Percentiles rank a stretch among this genome's conserved stretches.
phyloP scores from a whole-genome alignment of 2,113 vertebrate genomes.

The Hippocampus guttulatus region DNA sequence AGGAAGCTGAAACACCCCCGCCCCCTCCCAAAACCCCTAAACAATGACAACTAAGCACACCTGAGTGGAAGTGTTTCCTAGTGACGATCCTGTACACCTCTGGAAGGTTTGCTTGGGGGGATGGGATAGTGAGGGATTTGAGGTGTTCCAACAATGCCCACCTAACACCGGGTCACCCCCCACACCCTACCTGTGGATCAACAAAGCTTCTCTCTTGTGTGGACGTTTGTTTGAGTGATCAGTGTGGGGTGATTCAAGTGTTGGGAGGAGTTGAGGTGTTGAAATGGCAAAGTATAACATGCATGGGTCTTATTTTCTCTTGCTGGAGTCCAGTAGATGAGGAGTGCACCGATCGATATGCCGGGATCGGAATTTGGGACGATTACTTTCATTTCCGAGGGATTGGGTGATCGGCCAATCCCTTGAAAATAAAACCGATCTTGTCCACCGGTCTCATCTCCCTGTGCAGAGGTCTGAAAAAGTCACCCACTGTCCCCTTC shows the following conservation, averaged over 20 bases:
- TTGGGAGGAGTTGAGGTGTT: constrained; percentile 17
- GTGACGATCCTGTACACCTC: constrained; percentile 1
- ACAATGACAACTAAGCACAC: constrained; percentile 16
- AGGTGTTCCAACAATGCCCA: constrained; percentile 33
- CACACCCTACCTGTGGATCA: constrained; percentile 56
- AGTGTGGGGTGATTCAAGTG: constrained; percentile 33
- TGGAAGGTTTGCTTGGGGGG: constrained; percentile 1
- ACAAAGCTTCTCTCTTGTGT: constrained; percentile 52
- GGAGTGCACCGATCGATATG: no score
- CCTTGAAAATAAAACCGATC: no score
- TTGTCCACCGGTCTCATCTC: no score
- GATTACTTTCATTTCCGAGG: no score
- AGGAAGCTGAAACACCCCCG: constrained; percentile 19
- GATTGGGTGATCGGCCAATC: no score
- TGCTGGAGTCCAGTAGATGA: constrained; percentile 4
- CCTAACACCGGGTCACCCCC: constrained; percentile 24
- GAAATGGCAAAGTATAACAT: background rate
- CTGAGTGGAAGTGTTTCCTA: constrained; percentile 9
- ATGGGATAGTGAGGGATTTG: constrained; percentile 13
- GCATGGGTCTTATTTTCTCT: background rate
- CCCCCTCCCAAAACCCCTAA: background rate
- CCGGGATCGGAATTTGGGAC: no score
- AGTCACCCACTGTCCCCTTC: no score
- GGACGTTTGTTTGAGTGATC: constrained; percentile 39
- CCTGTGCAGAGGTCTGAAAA: no score